These are phyloP conservation scores for Brenthis ino DNA, from an alignment of 2,888 invertebrate genomes.

Conservation along the genomic window DNA sequence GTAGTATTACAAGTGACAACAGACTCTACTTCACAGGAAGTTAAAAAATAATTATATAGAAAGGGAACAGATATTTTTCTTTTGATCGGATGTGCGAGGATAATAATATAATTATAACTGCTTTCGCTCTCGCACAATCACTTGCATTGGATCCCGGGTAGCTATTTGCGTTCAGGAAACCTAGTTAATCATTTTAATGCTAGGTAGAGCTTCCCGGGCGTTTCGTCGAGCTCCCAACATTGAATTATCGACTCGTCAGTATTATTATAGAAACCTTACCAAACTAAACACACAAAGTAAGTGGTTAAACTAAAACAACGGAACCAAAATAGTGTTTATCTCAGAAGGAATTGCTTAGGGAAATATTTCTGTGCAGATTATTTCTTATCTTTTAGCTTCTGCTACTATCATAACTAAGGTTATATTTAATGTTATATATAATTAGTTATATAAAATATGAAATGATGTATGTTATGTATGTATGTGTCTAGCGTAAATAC, in stretches of 20 bases:
- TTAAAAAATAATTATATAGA: conserved; percentile 1
- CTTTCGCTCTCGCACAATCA: conserved; percentile 56
- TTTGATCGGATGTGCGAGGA: conserved; percentile 21
- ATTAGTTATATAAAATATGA: too few relatives aligned
- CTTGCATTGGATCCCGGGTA: conserved; percentile 53
- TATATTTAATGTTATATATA: too few relatives aligned
- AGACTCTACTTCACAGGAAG: too few relatives aligned
- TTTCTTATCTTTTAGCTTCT: too few relatives aligned
- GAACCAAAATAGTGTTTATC: background rate
- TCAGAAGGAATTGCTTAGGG: background rate
- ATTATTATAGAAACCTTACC: conserved; percentile 21
- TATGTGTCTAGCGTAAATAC: too few relatives aligned
- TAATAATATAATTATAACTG: conserved; percentile 40
- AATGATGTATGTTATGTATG: too few relatives aligned
- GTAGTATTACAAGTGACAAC: too few relatives aligned
- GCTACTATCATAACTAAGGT: too few relatives aligned
- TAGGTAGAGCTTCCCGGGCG: conserved; percentile 34
- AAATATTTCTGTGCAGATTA: background rate
- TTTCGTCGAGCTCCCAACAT: conserved; percentile 25
- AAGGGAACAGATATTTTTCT: background rate
- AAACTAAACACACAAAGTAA: conserved; percentile 19
- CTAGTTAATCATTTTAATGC: conserved; percentile 37
- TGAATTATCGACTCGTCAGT: conserved; percentile 33
- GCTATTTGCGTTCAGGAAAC: conserved; percentile 68
- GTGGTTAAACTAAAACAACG: background rate